Base-by-base conservation (phyloP, 2,888 invertebrate genomes). In the Sphecodes monilicornis region DNA sequence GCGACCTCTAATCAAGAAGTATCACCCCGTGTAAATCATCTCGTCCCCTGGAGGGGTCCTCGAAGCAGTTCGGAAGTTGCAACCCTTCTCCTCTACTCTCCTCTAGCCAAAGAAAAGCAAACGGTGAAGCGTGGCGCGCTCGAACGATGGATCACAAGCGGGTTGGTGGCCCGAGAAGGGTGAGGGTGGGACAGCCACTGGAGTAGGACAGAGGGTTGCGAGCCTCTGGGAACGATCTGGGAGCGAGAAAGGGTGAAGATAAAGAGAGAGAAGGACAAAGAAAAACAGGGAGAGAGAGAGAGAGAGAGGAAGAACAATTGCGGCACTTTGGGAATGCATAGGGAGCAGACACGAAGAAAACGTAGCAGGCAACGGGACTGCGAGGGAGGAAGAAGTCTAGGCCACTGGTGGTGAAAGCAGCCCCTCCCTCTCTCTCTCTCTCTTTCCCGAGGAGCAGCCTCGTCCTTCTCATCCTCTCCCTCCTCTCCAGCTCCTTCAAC, bases 371-470 rank as follows among this genome's bases (percentile, higher is more conserved):
- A 88, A 86, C 80, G 82, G 83, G 83, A 87, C 64, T 78, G 86
- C 64, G 73, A 84, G 85, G 85, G 87, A 81, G 80, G 90, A 87
- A 82, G 86, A 86, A 89, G 88, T 90, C 91, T 90, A 90, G 91
- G 91, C 91, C 89, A 90, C 86, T 87, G 81, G 90, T 91, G 91
- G 90, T 81, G 90, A 91, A 91, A 91, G 89, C 90, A 90, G 90
- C 90, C 91, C 90, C 90, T 86, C 68, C 76, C 68, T 76, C 74
- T 60, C 39, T 54, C 74, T 77, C 73, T 13, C 71, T 70, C 76
- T 72, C 66, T 68, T 66, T 71, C 50, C 60, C 41, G 29, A 32
- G 32, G 32, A 29, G 8, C 22, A 29, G 3, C 64, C 77, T 71
- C 70, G 68, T 68, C 74, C 43, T 64, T 50, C 83, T 73, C 84